These are phyloP conservation scores for Pagrus major DNA, from an alignment of 2,113 vertebrate species.

Conservation along the genomic window DNA sequence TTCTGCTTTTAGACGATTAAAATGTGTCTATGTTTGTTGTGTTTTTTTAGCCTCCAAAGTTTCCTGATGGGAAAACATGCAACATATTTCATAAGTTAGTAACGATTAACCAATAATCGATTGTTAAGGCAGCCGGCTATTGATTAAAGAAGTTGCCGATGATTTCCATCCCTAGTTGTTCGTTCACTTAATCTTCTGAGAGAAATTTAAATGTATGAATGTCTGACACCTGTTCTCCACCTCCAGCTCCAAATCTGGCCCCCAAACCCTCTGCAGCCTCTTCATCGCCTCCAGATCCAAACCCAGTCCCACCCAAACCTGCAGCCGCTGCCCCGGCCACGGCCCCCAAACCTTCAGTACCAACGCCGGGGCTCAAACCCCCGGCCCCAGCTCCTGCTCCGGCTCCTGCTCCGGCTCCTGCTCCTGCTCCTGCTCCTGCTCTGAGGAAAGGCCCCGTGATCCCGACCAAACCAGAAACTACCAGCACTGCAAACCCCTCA, in stretches of 20 bases:
- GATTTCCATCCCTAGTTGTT: no score
- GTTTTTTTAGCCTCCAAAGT: no score
- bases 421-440: slow-evolving; percentile 21
- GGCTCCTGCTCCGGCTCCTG: background rate
- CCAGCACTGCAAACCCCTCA: background rate
- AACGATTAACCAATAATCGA: no score
- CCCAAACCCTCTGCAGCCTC: slow-evolving; percentile 38
- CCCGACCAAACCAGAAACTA: slow-evolving; percentile 39
- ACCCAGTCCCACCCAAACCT: slow-evolving; percentile 56
- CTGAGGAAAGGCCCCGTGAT: slow-evolving; percentile 51
- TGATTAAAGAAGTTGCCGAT: no score
- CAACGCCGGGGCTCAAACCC: background rate
- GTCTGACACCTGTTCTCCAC: background rate
- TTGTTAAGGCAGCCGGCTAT: no score
- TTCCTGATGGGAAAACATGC: no score
- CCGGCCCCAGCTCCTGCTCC: background rate
- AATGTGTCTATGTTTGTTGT: no score
- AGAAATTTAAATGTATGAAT: background rate
- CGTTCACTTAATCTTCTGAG: background rate
- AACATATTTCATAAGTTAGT: no score
- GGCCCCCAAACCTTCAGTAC: slow-evolving; percentile 29
- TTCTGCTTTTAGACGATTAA: no score
- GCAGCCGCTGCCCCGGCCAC: slow-evolving; percentile 79
- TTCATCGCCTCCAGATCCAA: slow-evolving; percentile 2
- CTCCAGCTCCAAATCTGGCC: slow-evolving; percentile 49